Base-by-base conservation (phyloP, 2,888 invertebrate species). In the Pinctada fucata region DNA sequence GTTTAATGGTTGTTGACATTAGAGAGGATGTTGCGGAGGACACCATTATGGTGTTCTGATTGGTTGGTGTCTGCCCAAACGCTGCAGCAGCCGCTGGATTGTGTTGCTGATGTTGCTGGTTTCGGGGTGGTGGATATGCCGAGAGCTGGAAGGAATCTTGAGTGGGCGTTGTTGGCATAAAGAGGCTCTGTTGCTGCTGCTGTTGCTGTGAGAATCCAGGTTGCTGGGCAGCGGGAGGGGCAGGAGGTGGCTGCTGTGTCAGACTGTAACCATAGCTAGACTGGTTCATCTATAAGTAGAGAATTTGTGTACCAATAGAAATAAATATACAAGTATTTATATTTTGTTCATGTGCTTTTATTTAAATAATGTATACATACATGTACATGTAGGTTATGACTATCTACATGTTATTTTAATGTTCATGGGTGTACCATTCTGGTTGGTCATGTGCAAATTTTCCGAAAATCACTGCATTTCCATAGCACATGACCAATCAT, bases 21-120 rank as follows among this genome's bases (percentile, higher is more conserved):
- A 97, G 94, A 93, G 97, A 97, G 79, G 97, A 96, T 78, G 96
- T 96, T 83, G 97, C 96, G 64, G 97, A 96, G 85, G 97, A 97
- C 74, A 93, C 92, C 88, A 97, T 95, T 87, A 97, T 96, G 31
- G 97, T 97, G 90, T 95, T 97, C 72, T 96, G 97, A 92, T 96
- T 97, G 91, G 95, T 96, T 83, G 95, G 94, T 83, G 95, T 82
- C 78, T 86, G 86, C 67, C 84, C 87, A 68, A 85, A 87, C 10
- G 85, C 82, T 67, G 82, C 83, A 1, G 76, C 79, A 63, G 81
- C 82, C 4, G 82, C 84, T 49, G 83, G 84, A 48, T 84, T 81
- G 71, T 84, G 84, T 70, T 82, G 85, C 5, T 82, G 82, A 16
- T 82, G 80, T 47, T 82, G 84, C 50, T 80, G 83, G 76, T 76